Evolutionary conservation across 2,113 vertebrate species (phyloP).

Genomic region (Clinocottus analis): DNA sequence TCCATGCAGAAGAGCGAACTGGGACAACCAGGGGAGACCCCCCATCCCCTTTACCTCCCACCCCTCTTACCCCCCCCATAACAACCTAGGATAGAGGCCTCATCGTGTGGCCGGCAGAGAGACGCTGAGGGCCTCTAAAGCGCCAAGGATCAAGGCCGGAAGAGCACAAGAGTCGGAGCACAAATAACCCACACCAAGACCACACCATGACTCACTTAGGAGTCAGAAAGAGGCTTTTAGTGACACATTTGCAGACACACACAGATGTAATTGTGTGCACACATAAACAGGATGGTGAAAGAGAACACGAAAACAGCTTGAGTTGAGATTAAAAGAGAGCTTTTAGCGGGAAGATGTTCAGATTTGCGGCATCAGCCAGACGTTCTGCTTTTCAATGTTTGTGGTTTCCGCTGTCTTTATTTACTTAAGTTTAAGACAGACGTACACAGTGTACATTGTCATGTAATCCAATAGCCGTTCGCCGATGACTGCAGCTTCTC

Average conservation of each 20-base stretch:
- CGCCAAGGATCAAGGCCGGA: conserved; percentile 44
- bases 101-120: conserved; percentile 62
- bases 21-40: conserved; percentile 45
- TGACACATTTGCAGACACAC: conserved; percentile 43
- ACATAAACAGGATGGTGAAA: conserved; percentile 65
- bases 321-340: conserved; percentile 49
- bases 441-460: conserved; percentile 36
- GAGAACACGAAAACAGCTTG: conserved; percentile 36
- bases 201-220: conserved; percentile 62
- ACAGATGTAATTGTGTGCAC: conserved; percentile 54
- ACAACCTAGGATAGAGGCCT: conserved; percentile 45
- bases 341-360: conserved; percentile 53
- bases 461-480: conserved; percentile 46
- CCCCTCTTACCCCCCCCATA: conserved; percentile 33
- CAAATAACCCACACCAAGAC: conserved; percentile 47
- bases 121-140: conserved; percentile 52
- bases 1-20: conserved; percentile 70
- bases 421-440: conserved; percentile 50
- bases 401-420: conserved; percentile 51
- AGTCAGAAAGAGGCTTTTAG: conserved; percentile 49
- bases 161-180: conserved; percentile 34
- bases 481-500: conserved; percentile 1
- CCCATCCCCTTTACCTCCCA: too few species aligned
- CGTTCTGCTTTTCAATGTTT: conserved; percentile 24
- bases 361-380: conserved; percentile 31